Evolutionary conservation across 1,140 invertebrate species (phyloP).

Genomic region (Brachionus calyciflorus): DNA sequence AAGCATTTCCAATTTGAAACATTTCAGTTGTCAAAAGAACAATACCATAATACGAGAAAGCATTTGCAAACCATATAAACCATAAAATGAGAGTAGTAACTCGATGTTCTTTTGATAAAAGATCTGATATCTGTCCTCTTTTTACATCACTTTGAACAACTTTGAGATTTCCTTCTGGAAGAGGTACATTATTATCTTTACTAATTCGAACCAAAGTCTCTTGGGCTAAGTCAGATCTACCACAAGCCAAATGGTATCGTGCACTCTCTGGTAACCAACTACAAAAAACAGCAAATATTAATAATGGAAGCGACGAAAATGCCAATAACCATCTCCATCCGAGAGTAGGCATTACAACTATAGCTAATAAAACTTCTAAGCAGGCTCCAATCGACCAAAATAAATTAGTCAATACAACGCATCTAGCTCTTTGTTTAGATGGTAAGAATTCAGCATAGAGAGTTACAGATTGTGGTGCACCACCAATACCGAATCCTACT

Average conservation of each 20-base stretch:
- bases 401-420: slow-evolving; percentile 88
- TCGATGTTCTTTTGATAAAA: slow-evolving; percentile 29
- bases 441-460: slow-evolving; percentile 92
- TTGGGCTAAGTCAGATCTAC: slow-evolving; percentile 78
- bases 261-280: slow-evolving; percentile 91
- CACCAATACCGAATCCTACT: slow-evolving; percentile 92
- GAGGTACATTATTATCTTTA: slow-evolving; percentile 79
- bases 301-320: slow-evolving; percentile 78
- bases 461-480: slow-evolving; percentile 93
- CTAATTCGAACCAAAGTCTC: slow-evolving; percentile 79
- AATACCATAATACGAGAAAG: slow-evolving; percentile 92
- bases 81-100: slow-evolving; percentile 42
- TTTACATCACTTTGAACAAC: slow-evolving; percentile 68
- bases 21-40: slow-evolving; percentile 91
- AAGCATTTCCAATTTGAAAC: slow-evolving; percentile 68
- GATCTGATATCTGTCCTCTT: slow-evolving; percentile 34
- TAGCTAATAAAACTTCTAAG: slow-evolving; percentile 71
- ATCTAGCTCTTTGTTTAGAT: slow-evolving; percentile 84
- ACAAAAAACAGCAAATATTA: slow-evolving; percentile 56
- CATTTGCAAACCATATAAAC: slow-evolving; percentile 77
- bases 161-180: slow-evolving; percentile 75
- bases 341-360: slow-evolving; percentile 83
- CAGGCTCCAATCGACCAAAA: slow-evolving; percentile 62
- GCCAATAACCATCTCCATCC: slow-evolving; percentile 86
- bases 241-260: slow-evolving; percentile 78